Percentiles rank a stretch among this genome's conserved stretches.
These are phyloP conservation scores for Semibalanus balanoides DNA, from an alignment of 1,140 invertebrate species.

Conservation along the genomic window DNA sequence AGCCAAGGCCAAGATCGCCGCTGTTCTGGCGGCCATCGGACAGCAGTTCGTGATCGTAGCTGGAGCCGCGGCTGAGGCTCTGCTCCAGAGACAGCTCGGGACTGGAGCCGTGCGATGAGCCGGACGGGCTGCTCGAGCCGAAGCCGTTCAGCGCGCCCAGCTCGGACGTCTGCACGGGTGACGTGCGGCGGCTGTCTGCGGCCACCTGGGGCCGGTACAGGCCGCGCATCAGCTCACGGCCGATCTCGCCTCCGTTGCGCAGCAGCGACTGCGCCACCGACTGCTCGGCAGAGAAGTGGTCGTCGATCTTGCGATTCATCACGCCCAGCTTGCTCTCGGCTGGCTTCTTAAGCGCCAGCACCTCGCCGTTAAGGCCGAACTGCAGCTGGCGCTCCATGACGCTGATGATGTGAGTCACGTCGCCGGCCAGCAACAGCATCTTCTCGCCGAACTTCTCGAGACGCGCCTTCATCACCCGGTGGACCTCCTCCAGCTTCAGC, in stretches of 20 bases:
- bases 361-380: not conserved
- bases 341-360: not conserved
- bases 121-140: not conserved
- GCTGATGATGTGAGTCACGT: not conserved
- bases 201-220: conserved; percentile 2
- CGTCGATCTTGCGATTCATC: not conserved
- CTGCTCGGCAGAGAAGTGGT: conserved; percentile 1
- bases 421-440: not conserved
- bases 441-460: conserved; percentile 2
- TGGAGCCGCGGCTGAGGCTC: not conserved
- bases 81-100: conserved; percentile 3
- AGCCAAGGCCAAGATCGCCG: not conserved
- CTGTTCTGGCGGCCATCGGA: not conserved
- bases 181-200: not conserved
- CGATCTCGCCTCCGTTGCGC: not conserved
- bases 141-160: conserved; percentile 5
- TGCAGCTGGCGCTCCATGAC: conserved; percentile 1
- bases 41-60: not conserved
- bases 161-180: not conserved
- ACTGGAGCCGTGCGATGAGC: conserved; percentile 6
- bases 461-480: not conserved
- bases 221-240: not conserved
- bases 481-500: not conserved
- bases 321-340: not conserved
- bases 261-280: not conserved